Evolutionary conservation across 1,140 invertebrate species (phyloP), one percentile per base, ranked within the genome.

Genomic region (Aphelenchoides fujianensis): DNA sequence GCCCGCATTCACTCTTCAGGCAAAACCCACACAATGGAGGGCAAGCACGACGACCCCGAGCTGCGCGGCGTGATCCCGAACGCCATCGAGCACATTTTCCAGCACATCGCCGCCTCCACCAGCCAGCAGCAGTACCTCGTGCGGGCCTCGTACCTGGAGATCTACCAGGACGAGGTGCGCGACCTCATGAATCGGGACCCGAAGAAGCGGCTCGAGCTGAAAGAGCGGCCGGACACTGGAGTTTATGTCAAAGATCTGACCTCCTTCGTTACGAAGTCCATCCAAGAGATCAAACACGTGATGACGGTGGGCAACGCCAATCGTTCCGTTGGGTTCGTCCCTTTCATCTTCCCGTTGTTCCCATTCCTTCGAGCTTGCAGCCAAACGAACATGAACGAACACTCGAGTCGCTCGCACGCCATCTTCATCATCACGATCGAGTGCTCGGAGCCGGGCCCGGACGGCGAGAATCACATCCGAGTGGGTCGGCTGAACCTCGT

Each of bases 311-410:
- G 94, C 27, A 95, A 95, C 86, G 88, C 90, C 77, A 92, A 94
- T 85, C 88, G 94, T 72, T 92, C 92, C 0, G 90, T 92, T 55
- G 89, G 88, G 86, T 88, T 75, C 73, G 84, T 79, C 48, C 7
- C 48, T 72, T 28, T 66, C 48, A 30, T 34, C 36, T 16, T 5
- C 55, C 53, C 5, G 19, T 23, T 72, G 2, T 35, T 30, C 53
- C 67, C 12, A 2, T 53, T 28, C 73, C n/a, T n/a, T n/a, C n/a
- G n/a, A n/a, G n/a, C n/a, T 85, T 86, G 53, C 82, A 94, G 92
- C 16, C 90, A 93, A 35, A 99, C 97, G 7, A 96, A 98, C 85
- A 99, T 99, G 97, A 99, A 99, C 86, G 93, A 96, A 84, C 94
- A 98, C 85, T 96, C 93, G 84, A 97, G 94, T 9, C 86, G 96